phyloP scores from a whole-genome alignment of 2,888 invertebrate species.

The Meghimatium bilineatum region DNA sequence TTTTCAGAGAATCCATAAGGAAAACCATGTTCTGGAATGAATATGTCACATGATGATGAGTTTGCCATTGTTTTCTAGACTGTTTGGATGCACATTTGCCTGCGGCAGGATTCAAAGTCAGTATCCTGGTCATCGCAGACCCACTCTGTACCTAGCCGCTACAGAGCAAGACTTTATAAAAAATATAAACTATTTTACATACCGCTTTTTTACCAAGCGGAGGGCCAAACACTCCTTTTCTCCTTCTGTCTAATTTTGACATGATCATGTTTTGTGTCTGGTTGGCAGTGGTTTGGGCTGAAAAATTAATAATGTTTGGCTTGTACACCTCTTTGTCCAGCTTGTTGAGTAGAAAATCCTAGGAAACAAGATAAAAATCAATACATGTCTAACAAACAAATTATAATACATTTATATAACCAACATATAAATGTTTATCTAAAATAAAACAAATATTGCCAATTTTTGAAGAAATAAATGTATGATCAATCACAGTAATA shows the following conservation, averaged over 20 bases:
- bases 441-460: background rate
- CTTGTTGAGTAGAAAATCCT: constrained; percentile 84
- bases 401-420: background rate
- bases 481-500: too few relatives aligned
- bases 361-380: constrained; percentile 6
- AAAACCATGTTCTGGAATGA: too few relatives aligned
- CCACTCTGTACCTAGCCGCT: too few relatives aligned
- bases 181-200: constrained; percentile 50
- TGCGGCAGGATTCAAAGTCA: too few relatives aligned
- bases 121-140: too few relatives aligned
- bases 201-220: constrained; percentile 88
- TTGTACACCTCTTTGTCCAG: constrained; percentile 88
- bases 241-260: constrained; percentile 93
- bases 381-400: too few relatives aligned
- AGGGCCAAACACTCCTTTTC: constrained; percentile 95
- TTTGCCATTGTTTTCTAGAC: too few relatives aligned
- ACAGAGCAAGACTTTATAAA: too few relatives aligned
- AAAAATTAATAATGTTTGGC: constrained; percentile 92
- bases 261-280: constrained; percentile 96
- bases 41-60: too few relatives aligned
- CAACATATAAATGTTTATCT: background rate
- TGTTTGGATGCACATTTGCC: too few relatives aligned
- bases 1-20: too few relatives aligned
- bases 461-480: too few relatives aligned
- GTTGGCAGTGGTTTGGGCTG: constrained; percentile 94